phyloP scores from a whole-genome alignment of 1,140 invertebrate species.

The Macrobrachium rosenbergii region DNA sequence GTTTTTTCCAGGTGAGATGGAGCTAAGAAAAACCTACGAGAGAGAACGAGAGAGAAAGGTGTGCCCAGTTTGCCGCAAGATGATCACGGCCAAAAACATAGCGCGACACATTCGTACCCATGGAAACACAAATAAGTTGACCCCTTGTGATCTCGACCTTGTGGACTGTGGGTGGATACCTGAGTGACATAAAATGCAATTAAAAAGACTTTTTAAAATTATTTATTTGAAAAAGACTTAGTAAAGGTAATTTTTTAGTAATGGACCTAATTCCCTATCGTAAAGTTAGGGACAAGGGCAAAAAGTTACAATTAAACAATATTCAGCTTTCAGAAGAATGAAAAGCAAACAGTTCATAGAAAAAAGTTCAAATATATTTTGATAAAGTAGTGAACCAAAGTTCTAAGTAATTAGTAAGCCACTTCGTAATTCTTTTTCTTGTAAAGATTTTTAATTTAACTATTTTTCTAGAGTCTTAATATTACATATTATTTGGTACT shows the following conservation, averaged over 20 bases:
- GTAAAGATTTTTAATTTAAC: no score
- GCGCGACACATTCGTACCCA: conserved; percentile 56
- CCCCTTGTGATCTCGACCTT: conserved; percentile 42
- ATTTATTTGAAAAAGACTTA: conserved; percentile 6
- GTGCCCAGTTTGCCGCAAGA: conserved; percentile 59
- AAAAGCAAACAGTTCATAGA: no score
- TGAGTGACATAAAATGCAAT: conserved; percentile 39
- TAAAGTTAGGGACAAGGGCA: no score
- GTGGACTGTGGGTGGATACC: conserved; percentile 56
- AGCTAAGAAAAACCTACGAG: conserved; percentile 54
- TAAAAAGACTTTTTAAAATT: background rate
- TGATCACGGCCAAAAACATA: conserved; percentile 61
- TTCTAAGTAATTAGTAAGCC: no score
- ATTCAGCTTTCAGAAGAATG: no score
- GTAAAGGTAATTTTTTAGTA: background rate
- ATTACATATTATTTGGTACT: no score
- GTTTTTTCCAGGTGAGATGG: conserved; percentile 57
- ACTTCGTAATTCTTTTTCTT: no score
- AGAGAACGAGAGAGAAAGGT: conserved; percentile 60
- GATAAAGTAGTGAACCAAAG: no score
- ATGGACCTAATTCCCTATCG: no score
- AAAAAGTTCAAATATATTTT: no score
- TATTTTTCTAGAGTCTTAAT: no score
- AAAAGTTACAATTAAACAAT: no score
- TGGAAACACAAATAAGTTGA: conserved; percentile 44